Evolutionary conservation across 1,140 invertebrate species (phyloP).

Genomic region (Stegodyphus mimosarum): DNA sequence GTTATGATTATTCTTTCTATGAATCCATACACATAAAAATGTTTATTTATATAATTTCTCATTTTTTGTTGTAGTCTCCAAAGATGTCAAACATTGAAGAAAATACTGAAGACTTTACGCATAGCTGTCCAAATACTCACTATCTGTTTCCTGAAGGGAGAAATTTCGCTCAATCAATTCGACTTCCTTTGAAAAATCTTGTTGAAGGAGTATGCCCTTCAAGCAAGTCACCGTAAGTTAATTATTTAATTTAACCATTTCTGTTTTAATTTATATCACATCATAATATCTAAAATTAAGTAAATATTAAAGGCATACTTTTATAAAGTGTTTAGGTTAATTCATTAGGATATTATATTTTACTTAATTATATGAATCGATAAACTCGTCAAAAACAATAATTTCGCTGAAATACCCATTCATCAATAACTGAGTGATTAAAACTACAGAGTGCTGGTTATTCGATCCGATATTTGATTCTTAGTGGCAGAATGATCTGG

Average conservation of each 20-base stretch:
- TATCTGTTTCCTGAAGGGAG: conserved; percentile 81
- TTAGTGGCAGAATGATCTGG: no score
- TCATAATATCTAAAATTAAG: no score
- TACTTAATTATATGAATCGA: no score
- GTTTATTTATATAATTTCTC: not conserved
- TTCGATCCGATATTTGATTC: no score
- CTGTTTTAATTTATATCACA: not conserved
- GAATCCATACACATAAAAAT: not conserved
- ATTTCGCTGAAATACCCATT: no score
- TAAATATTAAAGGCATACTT: no score
- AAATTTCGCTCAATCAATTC: conserved; percentile 69
- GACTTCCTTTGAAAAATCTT: conserved; percentile 82
- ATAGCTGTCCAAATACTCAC: conserved; percentile 87
- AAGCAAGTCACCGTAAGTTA: conserved; percentile 66
- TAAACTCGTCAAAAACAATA: no score
- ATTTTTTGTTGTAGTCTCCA: conserved; percentile 21
- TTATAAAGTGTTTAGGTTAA: no score
- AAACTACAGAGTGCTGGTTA: no score
- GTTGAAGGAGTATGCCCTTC: conserved; percentile 82
- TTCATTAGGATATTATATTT: no score
- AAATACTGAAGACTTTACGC: conserved; percentile 71
- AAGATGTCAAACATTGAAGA: conserved; percentile 25
- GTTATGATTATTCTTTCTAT: not conserved
- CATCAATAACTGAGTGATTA: no score
- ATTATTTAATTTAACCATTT: not conserved